Conservation (phyloP, 23 tunicate genomes). For the Oikopleura albicans region DNA sequence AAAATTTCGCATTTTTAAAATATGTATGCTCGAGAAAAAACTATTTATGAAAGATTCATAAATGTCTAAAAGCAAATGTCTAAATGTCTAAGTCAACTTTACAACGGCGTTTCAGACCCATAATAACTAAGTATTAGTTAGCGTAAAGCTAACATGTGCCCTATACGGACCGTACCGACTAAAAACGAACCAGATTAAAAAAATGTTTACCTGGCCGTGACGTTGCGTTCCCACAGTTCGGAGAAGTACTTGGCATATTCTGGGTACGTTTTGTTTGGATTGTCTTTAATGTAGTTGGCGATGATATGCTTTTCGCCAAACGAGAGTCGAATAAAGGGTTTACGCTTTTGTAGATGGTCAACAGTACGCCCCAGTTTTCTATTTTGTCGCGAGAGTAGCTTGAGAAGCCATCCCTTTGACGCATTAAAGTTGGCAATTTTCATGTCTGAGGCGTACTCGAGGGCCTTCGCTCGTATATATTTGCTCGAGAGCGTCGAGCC, state of each 20-base stretch:
- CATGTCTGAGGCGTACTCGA: too few relatives aligned
- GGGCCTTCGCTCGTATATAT: neutral
- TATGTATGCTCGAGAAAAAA: too few relatives aligned
- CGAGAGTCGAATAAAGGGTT: slow-evolving; percentile 12
- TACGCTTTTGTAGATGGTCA: slow-evolving; percentile 9
- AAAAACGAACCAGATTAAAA: too few relatives aligned
- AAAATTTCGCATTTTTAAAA: too few relatives aligned
- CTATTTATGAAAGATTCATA: neutral
- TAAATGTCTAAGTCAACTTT: neutral
- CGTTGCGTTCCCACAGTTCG: neutral
- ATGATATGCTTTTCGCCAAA: slow-evolving; percentile 15
- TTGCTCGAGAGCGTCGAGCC: neutral
- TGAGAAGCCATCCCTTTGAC: too few relatives aligned
- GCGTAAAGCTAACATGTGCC: too few relatives aligned
- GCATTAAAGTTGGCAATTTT: too few relatives aligned
- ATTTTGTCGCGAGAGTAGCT: neutral
- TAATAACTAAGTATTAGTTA: too few relatives aligned
- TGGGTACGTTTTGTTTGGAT: slow-evolving; percentile 11
- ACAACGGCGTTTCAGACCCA: too few relatives aligned
- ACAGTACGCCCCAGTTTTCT: neutral
- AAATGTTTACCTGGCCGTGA: slow-evolving; percentile 15
- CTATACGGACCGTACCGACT: too few relatives aligned
- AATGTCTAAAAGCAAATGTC: neutral
- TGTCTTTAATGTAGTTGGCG: neutral
- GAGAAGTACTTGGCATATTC: slow-evolving; percentile 14